phyloP scores from a whole-genome alignment of 2,113 vertebrate genomes.

The Perognathus longimembris region DNA sequence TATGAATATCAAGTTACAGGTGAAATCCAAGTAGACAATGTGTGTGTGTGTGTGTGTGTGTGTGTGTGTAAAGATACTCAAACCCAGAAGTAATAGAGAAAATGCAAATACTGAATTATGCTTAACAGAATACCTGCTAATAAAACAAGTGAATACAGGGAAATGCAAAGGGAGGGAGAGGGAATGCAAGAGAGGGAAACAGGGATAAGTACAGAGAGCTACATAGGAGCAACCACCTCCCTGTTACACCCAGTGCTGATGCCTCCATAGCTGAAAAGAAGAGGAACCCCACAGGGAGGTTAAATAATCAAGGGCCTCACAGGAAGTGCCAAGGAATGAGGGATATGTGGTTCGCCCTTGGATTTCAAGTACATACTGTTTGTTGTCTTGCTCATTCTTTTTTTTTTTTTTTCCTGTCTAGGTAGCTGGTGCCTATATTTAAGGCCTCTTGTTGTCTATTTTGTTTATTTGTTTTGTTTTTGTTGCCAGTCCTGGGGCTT shows the following conservation, averaged over 20 bases:
- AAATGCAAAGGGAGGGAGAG: not conserved
- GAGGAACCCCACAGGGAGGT: not conserved
- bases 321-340: not conserved
- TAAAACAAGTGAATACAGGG: not conserved
- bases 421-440: too few species aligned
- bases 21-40: not conserved
- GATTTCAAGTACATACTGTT: not conserved
- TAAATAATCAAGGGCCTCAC: not conserved
- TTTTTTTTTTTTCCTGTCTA: too few species aligned
- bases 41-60: too few species aligned
- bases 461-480: too few species aligned
- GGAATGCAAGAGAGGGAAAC: not conserved
- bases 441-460: too few species aligned
- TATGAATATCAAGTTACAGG: not conserved
- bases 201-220: too few species aligned
- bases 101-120: not conserved
- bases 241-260: not conserved
- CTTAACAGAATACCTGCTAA: not conserved
- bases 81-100: not conserved
- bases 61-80: not conserved
- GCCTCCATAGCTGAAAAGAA: not conserved
- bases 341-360: not conserved
- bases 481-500: too few species aligned
- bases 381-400: too few species aligned
- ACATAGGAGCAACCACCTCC: not conserved